Evolutionary conservation across 2,797 vertebrate species (phyloP).

Genomic region (Hydrocynus forskahlii): DNA sequence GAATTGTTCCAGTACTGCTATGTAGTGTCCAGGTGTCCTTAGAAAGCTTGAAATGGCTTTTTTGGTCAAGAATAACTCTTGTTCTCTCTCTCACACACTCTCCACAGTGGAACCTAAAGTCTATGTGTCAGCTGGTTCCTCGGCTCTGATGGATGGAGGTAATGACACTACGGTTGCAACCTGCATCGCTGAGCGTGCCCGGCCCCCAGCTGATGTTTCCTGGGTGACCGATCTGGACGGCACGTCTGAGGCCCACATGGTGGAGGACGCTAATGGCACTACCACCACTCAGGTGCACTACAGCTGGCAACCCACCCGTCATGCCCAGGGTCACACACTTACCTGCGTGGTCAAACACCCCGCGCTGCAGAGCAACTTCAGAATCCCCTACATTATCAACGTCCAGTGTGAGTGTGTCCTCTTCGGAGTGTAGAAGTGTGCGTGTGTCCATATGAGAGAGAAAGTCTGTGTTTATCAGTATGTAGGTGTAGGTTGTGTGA

Average conservation of each 20-base stretch:
- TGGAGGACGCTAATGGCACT: constrained; percentile 88
- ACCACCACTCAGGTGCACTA: constrained; percentile 92
- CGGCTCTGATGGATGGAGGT: constrained; percentile 88
- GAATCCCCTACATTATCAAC: constrained; percentile 88
- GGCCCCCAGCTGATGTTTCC: constrained; percentile 88
- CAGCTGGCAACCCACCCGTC: constrained; percentile 87
- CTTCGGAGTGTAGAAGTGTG: neutral
- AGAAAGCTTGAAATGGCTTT: neutral
- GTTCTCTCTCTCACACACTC: constrained; percentile 9
- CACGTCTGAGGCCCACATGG: constrained; percentile 83
- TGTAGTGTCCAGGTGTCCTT: neutral
- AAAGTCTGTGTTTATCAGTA: constrained; percentile 73
- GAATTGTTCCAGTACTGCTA: neutral
- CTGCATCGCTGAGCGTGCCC: constrained; percentile 91
- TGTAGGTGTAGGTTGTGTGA: no score
- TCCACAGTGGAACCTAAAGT: constrained; percentile 91
- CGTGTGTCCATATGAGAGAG: no score
- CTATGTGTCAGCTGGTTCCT: constrained; percentile 87
- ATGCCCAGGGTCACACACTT: constrained; percentile 87
- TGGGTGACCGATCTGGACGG: constrained; percentile 94
- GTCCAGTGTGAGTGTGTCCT: constrained; percentile 89
- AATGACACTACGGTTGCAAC: constrained; percentile 91
- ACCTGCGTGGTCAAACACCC: constrained; percentile 94
- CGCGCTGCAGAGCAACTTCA: constrained; percentile 86
- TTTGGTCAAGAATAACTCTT: neutral